Conservation (phyloP, 2,797 vertebrate genomes). For the Diglossa cyanea region DNA sequence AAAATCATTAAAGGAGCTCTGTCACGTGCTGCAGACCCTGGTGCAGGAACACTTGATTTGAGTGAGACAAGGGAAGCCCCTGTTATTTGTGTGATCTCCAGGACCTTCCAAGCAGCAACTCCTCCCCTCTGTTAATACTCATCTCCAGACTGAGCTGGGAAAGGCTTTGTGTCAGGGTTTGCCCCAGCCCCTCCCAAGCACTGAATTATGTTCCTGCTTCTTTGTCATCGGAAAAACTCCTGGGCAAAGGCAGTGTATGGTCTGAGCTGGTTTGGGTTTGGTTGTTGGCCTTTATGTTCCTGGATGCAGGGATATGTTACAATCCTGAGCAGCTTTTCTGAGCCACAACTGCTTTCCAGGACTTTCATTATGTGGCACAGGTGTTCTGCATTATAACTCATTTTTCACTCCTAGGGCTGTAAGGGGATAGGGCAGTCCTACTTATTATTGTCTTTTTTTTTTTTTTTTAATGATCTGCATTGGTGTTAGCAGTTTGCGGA, state of each 20-base stretch:
- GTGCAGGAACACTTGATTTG: neutral
- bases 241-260: neutral
- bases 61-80: neutral
- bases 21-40: neutral
- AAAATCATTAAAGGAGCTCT: neutral
- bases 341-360: slow-evolving; percentile 64
- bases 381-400: slow-evolving; percentile 58
- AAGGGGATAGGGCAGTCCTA: slow-evolving; percentile 61
- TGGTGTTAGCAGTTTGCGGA: slow-evolving; percentile 55
- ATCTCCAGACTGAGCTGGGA: neutral
- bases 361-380: slow-evolving; percentile 61
- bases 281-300: neutral
- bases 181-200: neutral
- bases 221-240: neutral
- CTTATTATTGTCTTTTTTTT: slow-evolving; percentile 29
- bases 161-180: neutral
- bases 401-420: slow-evolving; percentile 62
- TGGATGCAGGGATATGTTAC: neutral
- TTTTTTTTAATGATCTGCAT: slow-evolving; percentile 53
- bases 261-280: neutral
- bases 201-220: neutral
- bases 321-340: slow-evolving; percentile 36
- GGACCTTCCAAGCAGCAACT: neutral
- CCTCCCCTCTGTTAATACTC: neutral
- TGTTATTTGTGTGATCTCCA: neutral